Conservation (phyloP, 2,113 vertebrate genomes). For the Syngnathus typhle region DNA sequence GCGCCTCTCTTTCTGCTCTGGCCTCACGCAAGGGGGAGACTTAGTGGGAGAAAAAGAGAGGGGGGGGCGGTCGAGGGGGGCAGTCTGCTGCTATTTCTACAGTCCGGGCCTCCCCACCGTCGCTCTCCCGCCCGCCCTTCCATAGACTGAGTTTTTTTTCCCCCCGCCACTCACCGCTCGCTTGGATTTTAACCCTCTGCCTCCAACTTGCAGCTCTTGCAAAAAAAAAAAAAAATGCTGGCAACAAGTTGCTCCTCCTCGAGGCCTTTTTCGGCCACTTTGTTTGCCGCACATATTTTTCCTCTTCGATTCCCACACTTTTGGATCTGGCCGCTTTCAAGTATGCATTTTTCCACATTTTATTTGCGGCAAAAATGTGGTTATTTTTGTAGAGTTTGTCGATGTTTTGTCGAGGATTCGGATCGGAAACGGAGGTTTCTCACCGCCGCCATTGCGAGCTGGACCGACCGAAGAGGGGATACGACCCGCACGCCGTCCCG, state of each 20-base stretch:
- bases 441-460: constrained; percentile 34
- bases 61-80: constrained; percentile 33
- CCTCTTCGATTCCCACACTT: neutral
- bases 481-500: constrained; percentile 29
- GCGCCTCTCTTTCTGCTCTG: constrained; percentile 69
- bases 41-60: constrained; percentile 43
- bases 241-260: constrained; percentile 60
- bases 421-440: neutral
- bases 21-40: constrained; percentile 76
- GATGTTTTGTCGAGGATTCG: neutral
- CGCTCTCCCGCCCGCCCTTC: constrained; percentile 68
- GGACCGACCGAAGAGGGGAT: neutral
- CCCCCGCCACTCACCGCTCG: constrained; percentile 61
- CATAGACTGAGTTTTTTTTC: constrained; percentile 70
- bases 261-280: constrained; percentile 30
- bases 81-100: constrained; percentile 74
- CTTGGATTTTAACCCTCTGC: constrained; percentile 74
- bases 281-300: constrained; percentile 39
- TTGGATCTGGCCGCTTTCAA: constrained; percentile 37
- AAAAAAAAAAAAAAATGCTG: constrained; percentile 47
- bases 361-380: neutral
- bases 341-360: neutral
- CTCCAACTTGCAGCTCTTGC: constrained; percentile 64
- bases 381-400: neutral
- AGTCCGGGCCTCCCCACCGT: constrained; percentile 78